These are phyloP conservation scores for Aphis gossypii DNA, from an alignment of 1,140 invertebrate genomes.

Conservation along the genomic window DNA sequence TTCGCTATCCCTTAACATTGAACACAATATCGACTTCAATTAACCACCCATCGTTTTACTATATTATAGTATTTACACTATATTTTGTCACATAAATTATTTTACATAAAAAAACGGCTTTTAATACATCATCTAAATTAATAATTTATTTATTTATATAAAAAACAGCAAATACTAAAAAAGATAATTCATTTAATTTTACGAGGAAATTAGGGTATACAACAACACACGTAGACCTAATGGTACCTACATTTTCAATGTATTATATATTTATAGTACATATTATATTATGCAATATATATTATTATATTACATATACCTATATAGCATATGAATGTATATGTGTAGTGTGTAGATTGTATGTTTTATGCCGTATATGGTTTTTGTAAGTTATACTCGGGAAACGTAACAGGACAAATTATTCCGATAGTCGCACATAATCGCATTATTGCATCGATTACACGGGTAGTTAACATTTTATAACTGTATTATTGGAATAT, in stretches of 20 bases:
- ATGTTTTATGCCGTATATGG: conserved; percentile 10
- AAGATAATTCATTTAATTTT: not conserved
- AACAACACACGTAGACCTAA: not conserved
- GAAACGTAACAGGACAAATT: conserved; percentile 27
- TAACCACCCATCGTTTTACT: conserved; percentile 9
- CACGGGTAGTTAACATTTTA: conserved; percentile 50
- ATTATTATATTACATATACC: not conserved
- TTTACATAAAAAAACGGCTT: not conserved
- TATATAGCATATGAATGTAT: not conserved
- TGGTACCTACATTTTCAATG: not conserved
- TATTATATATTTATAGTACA: not conserved
- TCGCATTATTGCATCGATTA: conserved; percentile 24
- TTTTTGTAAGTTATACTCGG: not conserved
- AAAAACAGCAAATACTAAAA: not conserved
- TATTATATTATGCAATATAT: not conserved
- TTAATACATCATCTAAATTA: conserved; percentile 20
- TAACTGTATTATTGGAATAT: conserved; percentile 50
- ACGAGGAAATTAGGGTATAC: too few relatives aligned
- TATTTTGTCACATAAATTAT: conserved; percentile 12
- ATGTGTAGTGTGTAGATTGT: not conserved
- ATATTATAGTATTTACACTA: not conserved
- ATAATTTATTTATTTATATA: conserved; percentile 10
- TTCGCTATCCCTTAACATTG: not conserved
- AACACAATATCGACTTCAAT: not conserved
- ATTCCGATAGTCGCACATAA: conserved; percentile 33